These are phyloP conservation scores for Caerostris darwini DNA, from an alignment of 1,140 invertebrate genomes.

Conservation along the genomic window DNA sequence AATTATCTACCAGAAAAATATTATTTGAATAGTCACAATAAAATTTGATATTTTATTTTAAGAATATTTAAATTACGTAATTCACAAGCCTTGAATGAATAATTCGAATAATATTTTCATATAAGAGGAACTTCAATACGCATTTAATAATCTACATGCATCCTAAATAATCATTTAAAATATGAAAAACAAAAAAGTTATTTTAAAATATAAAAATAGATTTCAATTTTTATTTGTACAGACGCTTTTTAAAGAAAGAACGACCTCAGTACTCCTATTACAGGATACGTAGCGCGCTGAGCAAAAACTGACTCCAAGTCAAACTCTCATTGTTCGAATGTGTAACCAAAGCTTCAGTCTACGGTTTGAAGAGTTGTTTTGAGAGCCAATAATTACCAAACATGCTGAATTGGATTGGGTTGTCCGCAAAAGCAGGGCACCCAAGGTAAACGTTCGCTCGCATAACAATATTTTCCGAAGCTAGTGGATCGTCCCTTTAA, in stretches of 20 bases:
- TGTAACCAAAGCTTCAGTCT: slow-evolving; percentile 39
- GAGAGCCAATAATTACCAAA: slow-evolving; percentile 39
- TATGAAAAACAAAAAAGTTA: neutral
- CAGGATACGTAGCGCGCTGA: neutral
- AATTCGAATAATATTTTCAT: no score
- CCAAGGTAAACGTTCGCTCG: slow-evolving; percentile 66
- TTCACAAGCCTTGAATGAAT: no score
- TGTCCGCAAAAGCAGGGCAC: slow-evolving; percentile 44
- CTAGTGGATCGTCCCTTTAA: slow-evolving; percentile 62
- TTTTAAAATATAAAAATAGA: no score
- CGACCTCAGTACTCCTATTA: neutral
- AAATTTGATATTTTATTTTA: no score
- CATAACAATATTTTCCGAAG: slow-evolving; percentile 60
- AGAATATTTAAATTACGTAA: no score
- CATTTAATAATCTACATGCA: no score
- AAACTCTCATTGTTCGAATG: neutral
- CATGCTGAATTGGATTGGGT: slow-evolving; percentile 14
- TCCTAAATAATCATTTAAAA: neutral
- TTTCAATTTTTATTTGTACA: neutral
- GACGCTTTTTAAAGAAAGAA: neutral
- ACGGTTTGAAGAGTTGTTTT: slow-evolving; percentile 38
- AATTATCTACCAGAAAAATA: no score
- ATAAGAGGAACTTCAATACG: no score
- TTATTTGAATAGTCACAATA: no score
- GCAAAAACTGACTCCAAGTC: neutral